Percentiles rank a stretch among this genome's conserved stretches.
phyloP scores from a whole-genome alignment of 2,113 vertebrate genomes.

The Anarhynchus alexandrinus region DNA sequence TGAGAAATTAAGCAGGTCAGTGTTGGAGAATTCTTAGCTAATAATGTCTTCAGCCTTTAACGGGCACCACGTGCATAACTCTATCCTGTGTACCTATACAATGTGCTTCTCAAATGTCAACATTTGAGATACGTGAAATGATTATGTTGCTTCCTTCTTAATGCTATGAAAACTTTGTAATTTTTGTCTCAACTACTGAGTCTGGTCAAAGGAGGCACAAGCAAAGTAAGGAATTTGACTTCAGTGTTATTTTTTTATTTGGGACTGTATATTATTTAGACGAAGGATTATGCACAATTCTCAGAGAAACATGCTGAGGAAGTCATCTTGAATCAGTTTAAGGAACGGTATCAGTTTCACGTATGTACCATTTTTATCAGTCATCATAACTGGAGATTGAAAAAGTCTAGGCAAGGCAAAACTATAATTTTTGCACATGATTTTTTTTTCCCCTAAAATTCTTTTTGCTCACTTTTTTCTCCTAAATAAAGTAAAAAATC shows the following conservation, averaged over 20 bases:
- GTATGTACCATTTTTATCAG: background rate
- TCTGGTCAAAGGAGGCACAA: background rate
- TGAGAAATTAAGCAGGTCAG: background rate
- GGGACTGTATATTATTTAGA: background rate
- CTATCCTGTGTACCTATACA: accelerated
- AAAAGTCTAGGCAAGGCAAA: background rate
- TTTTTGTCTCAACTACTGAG: background rate
- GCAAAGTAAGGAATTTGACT: background rate
- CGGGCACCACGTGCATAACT: background rate
- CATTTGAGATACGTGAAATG: background rate
- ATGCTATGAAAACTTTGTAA: background rate
- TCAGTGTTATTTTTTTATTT: background rate
- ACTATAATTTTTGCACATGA: background rate
- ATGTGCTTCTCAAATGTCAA: background rate
- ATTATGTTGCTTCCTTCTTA: background rate
- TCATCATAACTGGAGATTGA: background rate
- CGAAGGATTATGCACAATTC: background rate
- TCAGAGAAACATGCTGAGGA: background rate
- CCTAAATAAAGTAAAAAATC: background rate
- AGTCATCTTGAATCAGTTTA: background rate
- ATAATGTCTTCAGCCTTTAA: background rate
- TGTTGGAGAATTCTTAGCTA: background rate
- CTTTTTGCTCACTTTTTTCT: background rate
- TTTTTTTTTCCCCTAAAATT: background rate
- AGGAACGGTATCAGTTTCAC: background rate